phyloP scores from a whole-genome alignment of 2,888 invertebrate species.

The Coenonympha arcania region DNA sequence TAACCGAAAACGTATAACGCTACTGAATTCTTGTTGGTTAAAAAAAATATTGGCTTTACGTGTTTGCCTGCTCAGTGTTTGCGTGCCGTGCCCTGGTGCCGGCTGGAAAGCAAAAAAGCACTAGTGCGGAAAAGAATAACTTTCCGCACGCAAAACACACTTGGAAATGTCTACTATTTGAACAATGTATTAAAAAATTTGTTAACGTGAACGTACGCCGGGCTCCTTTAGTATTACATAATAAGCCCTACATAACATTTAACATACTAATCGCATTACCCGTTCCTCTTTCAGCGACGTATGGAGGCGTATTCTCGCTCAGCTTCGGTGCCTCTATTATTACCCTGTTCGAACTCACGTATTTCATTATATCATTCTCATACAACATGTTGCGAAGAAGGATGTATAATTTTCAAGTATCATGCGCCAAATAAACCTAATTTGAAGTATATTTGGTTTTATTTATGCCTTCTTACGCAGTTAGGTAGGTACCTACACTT shows the following conservation, averaged over 20 bases:
- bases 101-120: no score
- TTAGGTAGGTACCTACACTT: not conserved
- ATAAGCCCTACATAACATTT: not conserved
- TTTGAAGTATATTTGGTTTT: not conserved
- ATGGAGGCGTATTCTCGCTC: conserved; percentile 57
- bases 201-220: no score
- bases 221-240: not conserved
- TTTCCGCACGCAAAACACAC: no score
- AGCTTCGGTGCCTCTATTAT: conserved; percentile 57
- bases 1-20: no score
- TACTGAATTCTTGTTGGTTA: no score
- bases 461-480: not conserved
- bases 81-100: no score
- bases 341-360: conserved; percentile 48
- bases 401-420: no score
- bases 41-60: no score
- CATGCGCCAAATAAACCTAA: conserved; percentile 14
- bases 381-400: conserved; percentile 3
- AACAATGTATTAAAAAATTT: no score
- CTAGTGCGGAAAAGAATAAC: no score
- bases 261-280: not conserved
- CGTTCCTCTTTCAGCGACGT: conserved; percentile 48
- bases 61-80: no score
- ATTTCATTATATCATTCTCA: conserved; percentile 33
- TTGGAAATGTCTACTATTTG: no score